phyloP scores from a whole-genome alignment of 2,888 invertebrate species.

The Philereme vetulata region DNA sequence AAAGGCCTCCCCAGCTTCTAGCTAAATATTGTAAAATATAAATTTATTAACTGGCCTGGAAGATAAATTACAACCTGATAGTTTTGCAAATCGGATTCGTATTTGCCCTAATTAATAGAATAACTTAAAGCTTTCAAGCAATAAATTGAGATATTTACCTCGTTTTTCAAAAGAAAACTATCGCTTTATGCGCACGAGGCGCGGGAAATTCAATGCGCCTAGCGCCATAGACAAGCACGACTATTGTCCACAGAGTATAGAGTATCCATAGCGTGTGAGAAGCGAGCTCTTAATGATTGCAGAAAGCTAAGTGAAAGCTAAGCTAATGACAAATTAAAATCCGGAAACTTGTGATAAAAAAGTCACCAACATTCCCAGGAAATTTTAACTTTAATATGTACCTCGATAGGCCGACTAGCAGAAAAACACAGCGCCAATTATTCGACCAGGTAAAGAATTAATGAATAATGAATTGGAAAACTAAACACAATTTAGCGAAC shows the following conservation, averaged over 20 bases:
- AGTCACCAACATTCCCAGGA: background rate
- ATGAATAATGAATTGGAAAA: too few relatives aligned
- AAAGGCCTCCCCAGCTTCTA: too few relatives aligned
- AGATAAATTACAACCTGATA: too few relatives aligned
- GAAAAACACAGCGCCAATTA: too few relatives aligned
- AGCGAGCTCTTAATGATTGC: constrained; percentile 56
- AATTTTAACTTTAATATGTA: too few relatives aligned
- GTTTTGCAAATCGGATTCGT: too few relatives aligned
- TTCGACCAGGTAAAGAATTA: too few relatives aligned
- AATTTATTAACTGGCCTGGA: too few relatives aligned
- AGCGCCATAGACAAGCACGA: constrained; percentile 47
- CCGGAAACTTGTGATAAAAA: constrained; percentile 31
- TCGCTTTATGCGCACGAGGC: constrained; percentile 40
- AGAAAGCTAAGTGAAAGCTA: constrained; percentile 61
- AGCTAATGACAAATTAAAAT: constrained; percentile 67
- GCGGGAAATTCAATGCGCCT: constrained; percentile 50
- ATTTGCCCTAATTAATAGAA: too few relatives aligned
- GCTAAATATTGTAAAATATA: too few relatives aligned
- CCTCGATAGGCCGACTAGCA: too few relatives aligned
- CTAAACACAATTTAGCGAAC: constrained; percentile 17
- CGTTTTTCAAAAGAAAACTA: constrained; percentile 20
- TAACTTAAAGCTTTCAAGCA: too few relatives aligned
- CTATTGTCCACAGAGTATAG: constrained; percentile 48
- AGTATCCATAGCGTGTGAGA: constrained; percentile 30
- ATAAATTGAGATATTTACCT: background rate